A percentile compares a stretch with the other conserved stretches of the same genome.
Evolutionary conservation across 2,888 invertebrate species (phyloP).

Genomic region (Furcula furcula): DNA sequence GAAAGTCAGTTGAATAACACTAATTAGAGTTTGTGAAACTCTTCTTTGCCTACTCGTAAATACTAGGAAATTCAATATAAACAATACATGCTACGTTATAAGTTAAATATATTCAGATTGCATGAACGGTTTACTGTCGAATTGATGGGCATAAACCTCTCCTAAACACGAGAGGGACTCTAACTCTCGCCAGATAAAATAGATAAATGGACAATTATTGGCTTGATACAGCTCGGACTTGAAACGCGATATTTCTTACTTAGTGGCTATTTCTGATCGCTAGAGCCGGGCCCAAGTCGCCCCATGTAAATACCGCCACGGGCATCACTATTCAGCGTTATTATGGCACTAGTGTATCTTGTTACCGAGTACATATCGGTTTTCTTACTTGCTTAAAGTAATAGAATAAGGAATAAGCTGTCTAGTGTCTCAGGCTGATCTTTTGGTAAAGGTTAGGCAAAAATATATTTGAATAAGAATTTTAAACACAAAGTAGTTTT

Average conservation of each 20-base stretch:
- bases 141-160: not conserved
- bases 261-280: constrained; percentile 6
- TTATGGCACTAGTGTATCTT: constrained; percentile 39
- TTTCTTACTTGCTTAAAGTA: constrained; percentile 15
- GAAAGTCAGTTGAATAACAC: too few relatives aligned
- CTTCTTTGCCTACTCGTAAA: too few relatives aligned
- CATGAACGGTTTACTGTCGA: not conserved
- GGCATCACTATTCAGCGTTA: constrained; percentile 51
- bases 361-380: constrained; percentile 32
- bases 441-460: too few relatives aligned
- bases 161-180: not conserved
- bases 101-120: too few relatives aligned
- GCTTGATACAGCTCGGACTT: constrained; percentile 15
- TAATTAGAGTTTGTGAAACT: too few relatives aligned
- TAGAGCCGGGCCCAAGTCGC: constrained; percentile 20
- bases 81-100: too few relatives aligned
- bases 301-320: constrained; percentile 21
- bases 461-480: too few relatives aligned
- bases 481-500: too few relatives aligned
- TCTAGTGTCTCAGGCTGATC: too few relatives aligned
- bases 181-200: not conserved
- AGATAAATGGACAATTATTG: not conserved
- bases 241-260: constrained; percentile 24
- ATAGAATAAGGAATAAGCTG: not conserved
- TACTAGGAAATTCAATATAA: too few relatives aligned